Conservation (phyloP, 2,113 vertebrate genomes). For the Aspiorhynchus laticeps region DNA sequence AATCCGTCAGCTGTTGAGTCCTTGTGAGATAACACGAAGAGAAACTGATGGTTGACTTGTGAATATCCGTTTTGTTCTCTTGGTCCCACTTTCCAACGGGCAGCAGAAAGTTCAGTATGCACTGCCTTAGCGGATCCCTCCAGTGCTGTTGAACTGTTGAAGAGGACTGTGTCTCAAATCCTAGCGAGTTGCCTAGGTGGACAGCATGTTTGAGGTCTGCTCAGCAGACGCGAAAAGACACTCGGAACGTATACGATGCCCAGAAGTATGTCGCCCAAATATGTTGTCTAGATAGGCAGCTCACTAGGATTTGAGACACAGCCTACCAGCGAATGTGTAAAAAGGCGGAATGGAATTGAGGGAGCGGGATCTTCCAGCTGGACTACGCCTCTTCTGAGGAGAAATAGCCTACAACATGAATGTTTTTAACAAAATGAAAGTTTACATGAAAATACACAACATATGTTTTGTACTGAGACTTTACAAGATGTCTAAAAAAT, state of each 20-base stretch:
- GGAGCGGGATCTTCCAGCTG: conserved; percentile 53
- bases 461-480: neutral
- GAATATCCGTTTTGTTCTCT: conserved; percentile 43
- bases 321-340: conserved; percentile 60
- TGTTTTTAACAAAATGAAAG: neutral
- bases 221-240: neutral
- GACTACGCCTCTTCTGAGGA: neutral
- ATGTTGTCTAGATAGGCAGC: neutral
- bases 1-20: neutral
- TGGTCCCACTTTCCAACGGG: conserved; percentile 51
- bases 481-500: neutral
- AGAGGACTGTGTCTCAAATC: neutral
- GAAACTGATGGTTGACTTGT: conserved; percentile 13
- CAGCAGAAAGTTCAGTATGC: conserved; percentile 60
- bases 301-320: neutral
- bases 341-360: conserved; percentile 76
- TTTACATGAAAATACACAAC: neutral
- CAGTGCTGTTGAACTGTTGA: conserved; percentile 3
- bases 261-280: neutral
- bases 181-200: neutral
- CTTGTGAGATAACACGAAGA: conserved; percentile 29
- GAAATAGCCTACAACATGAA: neutral
- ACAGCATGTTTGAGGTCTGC: neutral
- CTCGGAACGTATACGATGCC: neutral
- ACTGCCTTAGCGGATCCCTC: conserved; percentile 11